Percentiles rank a stretch among this genome's conserved stretches.
These are phyloP conservation scores for Pedicia rivosa DNA, from an alignment of 2,888 invertebrate genomes.

Conservation along the genomic window DNA sequence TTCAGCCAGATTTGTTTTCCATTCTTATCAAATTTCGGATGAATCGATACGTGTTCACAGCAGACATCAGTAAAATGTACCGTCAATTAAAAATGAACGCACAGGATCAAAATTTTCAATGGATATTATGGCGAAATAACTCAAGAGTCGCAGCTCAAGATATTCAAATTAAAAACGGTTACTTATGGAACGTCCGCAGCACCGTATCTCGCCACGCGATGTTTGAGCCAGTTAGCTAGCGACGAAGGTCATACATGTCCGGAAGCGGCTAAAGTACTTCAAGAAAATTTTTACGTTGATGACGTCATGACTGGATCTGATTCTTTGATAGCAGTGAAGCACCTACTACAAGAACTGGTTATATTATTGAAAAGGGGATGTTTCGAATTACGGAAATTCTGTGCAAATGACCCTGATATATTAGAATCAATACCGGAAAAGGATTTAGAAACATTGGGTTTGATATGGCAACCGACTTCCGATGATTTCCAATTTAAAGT, in stretches of 20 bases:
- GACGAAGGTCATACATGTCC: too few relatives aligned
- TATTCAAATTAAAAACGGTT: conserved; percentile 19
- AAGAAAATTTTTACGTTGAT: too few relatives aligned
- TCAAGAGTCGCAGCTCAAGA: conserved; percentile 16
- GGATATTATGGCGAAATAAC: not conserved
- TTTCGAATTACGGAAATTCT: too few relatives aligned
- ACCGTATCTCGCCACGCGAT: not conserved
- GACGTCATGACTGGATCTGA: too few relatives aligned
- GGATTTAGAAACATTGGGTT: not conserved
- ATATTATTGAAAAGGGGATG: too few relatives aligned
- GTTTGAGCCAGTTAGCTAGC: too few relatives aligned
- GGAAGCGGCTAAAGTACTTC: too few relatives aligned
- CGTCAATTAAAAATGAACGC: conserved; percentile 3
- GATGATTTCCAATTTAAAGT: too few relatives aligned
- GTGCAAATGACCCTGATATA: too few relatives aligned
- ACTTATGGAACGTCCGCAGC: conserved; percentile 4
- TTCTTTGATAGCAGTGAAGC: too few relatives aligned
- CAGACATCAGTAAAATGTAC: conserved; percentile 11
- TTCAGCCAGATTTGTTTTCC: conserved; percentile 7
- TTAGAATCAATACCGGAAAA: not conserved
- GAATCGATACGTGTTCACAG: conserved; percentile 13
- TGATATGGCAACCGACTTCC: too few relatives aligned
- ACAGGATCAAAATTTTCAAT: not conserved
- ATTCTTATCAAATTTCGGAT: conserved; percentile 5
- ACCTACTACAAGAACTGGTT: too few relatives aligned